A percentile compares a stretch with the other conserved stretches of the same genome.
Conservation (phyloP, 2,888 invertebrate genomes). For the Calameuta pallipes region DNA sequence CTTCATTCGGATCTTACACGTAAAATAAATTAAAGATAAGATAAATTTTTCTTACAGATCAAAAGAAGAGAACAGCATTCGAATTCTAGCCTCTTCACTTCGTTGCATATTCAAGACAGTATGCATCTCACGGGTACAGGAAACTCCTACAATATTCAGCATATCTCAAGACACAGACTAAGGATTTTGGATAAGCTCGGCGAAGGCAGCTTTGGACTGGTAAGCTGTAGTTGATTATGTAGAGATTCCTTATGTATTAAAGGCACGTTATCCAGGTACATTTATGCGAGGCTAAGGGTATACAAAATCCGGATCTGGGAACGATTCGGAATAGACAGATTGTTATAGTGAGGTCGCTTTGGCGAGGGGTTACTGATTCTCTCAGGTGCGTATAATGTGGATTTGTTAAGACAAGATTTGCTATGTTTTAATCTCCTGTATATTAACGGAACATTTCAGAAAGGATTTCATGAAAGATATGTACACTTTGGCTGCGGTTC, state of each 20-base stretch:
- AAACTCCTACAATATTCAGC: conserved; percentile 54
- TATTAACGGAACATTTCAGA: conserved; percentile 66
- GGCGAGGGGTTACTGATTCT: conserved; percentile 78
- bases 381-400: conserved; percentile 69
- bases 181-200: conserved; percentile 87
- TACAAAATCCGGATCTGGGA: conserved; percentile 68
- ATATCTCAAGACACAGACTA: conserved; percentile 84
- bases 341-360: conserved; percentile 81
- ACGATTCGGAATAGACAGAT: conserved; percentile 77
- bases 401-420: conserved; percentile 5
- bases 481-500: conserved; percentile 83
- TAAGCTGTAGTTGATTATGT: conserved; percentile 60
- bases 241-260: conserved; percentile 2
- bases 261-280: conserved; percentile 70
- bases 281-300: conserved; percentile 81
- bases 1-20: neutral
- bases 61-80: conserved; percentile 76
- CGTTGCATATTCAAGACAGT: conserved; percentile 78
- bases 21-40: neutral
- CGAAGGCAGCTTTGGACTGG: conserved; percentile 89
- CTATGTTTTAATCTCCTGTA: neutral
- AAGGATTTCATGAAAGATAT: conserved; percentile 90
- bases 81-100: conserved; percentile 78
- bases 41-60: conserved; percentile 63
- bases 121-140: conserved; percentile 44